Conservation (phyloP, 2,113 vertebrate genomes). For the Neogobius melanostomus region DNA sequence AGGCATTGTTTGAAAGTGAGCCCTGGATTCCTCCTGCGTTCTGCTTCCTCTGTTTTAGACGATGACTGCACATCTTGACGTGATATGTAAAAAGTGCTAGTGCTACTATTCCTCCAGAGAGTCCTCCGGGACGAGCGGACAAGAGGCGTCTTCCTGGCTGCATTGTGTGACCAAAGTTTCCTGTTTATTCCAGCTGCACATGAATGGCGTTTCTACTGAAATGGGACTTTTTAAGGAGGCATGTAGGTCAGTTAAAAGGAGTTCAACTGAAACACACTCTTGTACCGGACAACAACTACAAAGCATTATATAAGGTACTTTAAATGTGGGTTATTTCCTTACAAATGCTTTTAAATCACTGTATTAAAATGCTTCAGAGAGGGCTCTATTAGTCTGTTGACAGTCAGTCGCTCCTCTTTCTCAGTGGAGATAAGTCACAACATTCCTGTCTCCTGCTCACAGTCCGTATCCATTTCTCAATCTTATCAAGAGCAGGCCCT, state of each 20-base stretch:
- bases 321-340: not conserved
- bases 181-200: slow-evolving; percentile 69
- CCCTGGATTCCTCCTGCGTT: slow-evolving; percentile 37
- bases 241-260: slow-evolving; percentile 1
- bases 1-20: slow-evolving; percentile 56
- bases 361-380: not conserved
- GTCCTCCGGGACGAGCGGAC: slow-evolving; percentile 47
- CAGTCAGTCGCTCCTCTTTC: slow-evolving; percentile 15
- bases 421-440: slow-evolving; percentile 16
- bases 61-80: slow-evolving; percentile 39
- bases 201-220: slow-evolving; percentile 28
- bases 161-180: slow-evolving; percentile 65
- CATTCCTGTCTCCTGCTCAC: slow-evolving; percentile 22
- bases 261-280: too few relatives aligned
- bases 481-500: slow-evolving; percentile 29
- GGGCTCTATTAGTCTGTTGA: slow-evolving; percentile 3
- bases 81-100: slow-evolving; percentile 42
- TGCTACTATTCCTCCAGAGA: slow-evolving; percentile 22
- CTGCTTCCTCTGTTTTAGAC: slow-evolving; percentile 52
- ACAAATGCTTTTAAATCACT: not conserved
- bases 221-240: slow-evolving; percentile 27
- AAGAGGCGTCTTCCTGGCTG: slow-evolving; percentile 54
- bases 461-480: slow-evolving; percentile 35
- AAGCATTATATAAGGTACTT: too few relatives aligned
- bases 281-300: too few relatives aligned